Percentiles rank a stretch among this genome's conserved stretches.
Conservation (phyloP, 1,140 invertebrate species). For the Nylanderia fulva region DNA sequence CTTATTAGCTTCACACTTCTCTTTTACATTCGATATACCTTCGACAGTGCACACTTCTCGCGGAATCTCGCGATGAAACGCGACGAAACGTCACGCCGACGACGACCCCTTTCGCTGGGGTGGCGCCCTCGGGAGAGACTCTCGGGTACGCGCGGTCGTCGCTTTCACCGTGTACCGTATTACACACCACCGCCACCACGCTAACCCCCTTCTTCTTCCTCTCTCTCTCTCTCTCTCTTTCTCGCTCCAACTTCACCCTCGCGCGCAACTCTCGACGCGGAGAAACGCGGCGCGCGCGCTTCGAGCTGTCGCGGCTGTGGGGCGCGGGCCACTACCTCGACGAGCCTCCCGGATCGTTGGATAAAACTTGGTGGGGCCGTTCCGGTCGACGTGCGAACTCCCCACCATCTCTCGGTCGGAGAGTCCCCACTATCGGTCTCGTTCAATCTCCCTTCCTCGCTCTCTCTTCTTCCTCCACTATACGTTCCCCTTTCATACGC, state of each 20-base stretch:
- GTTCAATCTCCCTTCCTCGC: not conserved
- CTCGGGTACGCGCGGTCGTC: slow-evolving; percentile 18
- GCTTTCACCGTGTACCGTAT: not conserved
- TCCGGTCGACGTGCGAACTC: slow-evolving; percentile 83
- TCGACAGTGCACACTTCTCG: slow-evolving; percentile 11
- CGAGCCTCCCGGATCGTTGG: slow-evolving; percentile 85
- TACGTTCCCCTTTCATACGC: slow-evolving; percentile 18
- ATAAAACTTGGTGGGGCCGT: slow-evolving; percentile 83
- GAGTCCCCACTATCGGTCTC: slow-evolving; percentile 47
- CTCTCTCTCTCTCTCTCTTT: slow-evolving; percentile 1
- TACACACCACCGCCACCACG: slow-evolving; percentile 15
- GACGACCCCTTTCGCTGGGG: slow-evolving; percentile 44
- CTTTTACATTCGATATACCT: not conserved
- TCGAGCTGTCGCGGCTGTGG: slow-evolving; percentile 80
- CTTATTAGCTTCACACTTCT: not conserved
- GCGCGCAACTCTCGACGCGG: slow-evolving; percentile 27
- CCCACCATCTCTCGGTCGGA: slow-evolving; percentile 77
- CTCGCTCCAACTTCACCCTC: not conserved
- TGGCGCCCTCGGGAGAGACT: slow-evolving; percentile 53
- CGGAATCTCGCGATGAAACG: not conserved
- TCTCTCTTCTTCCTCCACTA: too few species aligned
- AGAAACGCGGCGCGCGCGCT: slow-evolving; percentile 63
- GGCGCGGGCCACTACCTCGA: slow-evolving; percentile 84
- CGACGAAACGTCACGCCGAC: slow-evolving; percentile 32
- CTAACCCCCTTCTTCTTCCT: too few species aligned